Evolutionary conservation across 2,797 vertebrate species (phyloP).

Genomic region (Lepilemur septentrionalis): DNA sequence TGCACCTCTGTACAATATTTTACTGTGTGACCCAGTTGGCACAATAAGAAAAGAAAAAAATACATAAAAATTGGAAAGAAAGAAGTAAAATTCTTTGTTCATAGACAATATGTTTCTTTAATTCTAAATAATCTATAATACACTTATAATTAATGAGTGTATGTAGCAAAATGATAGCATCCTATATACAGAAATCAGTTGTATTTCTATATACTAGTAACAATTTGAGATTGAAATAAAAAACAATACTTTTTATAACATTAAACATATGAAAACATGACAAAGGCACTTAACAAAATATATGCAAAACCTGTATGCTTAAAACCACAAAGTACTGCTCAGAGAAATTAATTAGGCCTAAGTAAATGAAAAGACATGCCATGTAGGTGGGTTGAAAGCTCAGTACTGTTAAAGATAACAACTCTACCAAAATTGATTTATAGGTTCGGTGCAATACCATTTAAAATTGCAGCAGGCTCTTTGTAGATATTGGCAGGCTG

Average conservation of each 20-base stretch:
- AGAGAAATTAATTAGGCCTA: slow-evolving; percentile 15
- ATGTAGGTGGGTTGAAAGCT: not conserved
- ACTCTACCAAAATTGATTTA: not conserved
- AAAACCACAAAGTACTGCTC: not conserved
- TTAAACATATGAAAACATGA: slow-evolving; percentile 3
- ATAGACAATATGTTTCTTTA: not conserved
- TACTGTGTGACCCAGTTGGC: not conserved
- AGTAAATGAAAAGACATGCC: not conserved
- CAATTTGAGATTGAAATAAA: not conserved
- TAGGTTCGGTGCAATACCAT: not conserved
- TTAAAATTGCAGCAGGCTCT: not conserved
- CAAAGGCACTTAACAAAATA: not conserved
- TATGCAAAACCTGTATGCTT: not conserved
- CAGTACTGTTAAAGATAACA: not conserved
- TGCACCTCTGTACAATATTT: not conserved
- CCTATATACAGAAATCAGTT: not conserved
- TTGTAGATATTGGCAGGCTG: not conserved
- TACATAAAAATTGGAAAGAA: not conserved
- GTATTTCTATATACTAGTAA: not conserved
- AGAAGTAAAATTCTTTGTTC: not conserved
- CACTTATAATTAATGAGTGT: not conserved
- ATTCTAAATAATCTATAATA: not conserved
- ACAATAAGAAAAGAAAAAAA: not conserved
- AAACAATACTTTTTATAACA: not conserved
- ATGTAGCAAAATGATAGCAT: not conserved